Evolutionary conservation across 1,140 invertebrate genomes (phyloP).

Genomic region (Cyrtorhinus lividipennis): DNA sequence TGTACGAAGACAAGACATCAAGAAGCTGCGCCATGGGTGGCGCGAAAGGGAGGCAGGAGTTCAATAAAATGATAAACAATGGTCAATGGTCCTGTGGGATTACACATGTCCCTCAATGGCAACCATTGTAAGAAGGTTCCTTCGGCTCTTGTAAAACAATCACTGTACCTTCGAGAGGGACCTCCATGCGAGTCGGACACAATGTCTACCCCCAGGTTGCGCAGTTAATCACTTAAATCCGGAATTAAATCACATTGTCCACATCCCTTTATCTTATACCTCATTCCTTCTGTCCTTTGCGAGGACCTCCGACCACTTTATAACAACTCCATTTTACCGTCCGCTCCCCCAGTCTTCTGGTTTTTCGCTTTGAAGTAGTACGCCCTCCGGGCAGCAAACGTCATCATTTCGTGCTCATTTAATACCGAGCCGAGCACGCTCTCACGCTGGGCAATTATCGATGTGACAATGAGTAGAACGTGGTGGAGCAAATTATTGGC

Average conservation of each 20-base stretch:
- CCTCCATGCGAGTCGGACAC: neutral
- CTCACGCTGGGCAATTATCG: no score
- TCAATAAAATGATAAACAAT: constrained; percentile 10
- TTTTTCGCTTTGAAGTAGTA: no score
- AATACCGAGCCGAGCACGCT: no score
- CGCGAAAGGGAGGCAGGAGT: neutral
- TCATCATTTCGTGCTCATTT: no score
- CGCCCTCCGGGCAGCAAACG: no score
- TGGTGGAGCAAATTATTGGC: no score
- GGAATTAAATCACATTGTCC: constrained; percentile 9
- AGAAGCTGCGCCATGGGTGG: neutral
- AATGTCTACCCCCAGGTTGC: neutral
- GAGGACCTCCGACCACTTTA: neutral
- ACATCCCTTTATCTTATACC: constrained; percentile 5
- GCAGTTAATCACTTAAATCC: constrained; percentile 9
- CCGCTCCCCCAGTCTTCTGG: no score
- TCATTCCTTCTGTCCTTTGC: neutral
- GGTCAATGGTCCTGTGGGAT: constrained; percentile 8
- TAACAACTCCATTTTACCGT: constrained; percentile 10
- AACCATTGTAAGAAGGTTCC: constrained; percentile 7
- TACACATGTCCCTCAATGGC: constrained; percentile 7
- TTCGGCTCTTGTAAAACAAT: constrained; percentile 8
- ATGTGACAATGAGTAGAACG: no score
- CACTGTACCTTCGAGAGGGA: neutral
- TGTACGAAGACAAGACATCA: constrained; percentile 2